Evolutionary conservation across 2,113 vertebrate genomes (phyloP).

Genomic region (Oryzias woworae): DNA sequence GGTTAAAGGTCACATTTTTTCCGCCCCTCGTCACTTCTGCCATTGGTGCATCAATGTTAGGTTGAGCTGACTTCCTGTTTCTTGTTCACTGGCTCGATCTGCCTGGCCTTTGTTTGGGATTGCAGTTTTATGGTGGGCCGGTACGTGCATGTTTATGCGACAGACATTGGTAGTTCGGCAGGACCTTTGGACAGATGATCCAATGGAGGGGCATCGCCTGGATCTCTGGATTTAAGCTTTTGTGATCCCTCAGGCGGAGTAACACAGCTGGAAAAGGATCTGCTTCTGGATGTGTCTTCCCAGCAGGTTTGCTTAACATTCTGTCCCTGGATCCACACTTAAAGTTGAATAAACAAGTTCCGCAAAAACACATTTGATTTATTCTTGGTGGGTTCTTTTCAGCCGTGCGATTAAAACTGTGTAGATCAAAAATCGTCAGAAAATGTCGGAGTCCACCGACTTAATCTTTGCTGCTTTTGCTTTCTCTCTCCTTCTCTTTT

Average conservation of each 20-base stretch:
- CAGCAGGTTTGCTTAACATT: conserved; percentile 39
- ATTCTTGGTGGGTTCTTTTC: not conserved
- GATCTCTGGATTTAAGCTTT: conserved; percentile 27
- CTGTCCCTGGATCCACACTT: conserved; percentile 1
- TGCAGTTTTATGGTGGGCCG: conserved; percentile 40
- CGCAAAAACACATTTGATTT: not conserved
- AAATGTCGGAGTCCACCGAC: too few species aligned
- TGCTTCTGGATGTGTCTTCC: conserved; percentile 35
- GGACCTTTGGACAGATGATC: conserved; percentile 43
- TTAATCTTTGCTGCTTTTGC: not conserved
- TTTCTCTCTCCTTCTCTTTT: not conserved
- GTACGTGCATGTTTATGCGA: conserved; percentile 30
- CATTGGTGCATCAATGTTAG: conserved; percentile 42
- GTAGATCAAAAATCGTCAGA: not conserved
- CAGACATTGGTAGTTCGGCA: conserved; percentile 13
- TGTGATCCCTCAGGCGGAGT: conserved; percentile 13
- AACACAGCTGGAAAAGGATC: conserved; percentile 17
- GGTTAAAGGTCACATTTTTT: conserved; percentile 62
- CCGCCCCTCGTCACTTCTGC: conserved; percentile 9
- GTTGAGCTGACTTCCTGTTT: conserved; percentile 69
- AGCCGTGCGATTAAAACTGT: too few species aligned
- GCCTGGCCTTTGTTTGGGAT: conserved; percentile 67
- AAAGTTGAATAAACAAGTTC: not conserved
- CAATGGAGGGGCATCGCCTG: conserved; percentile 35
- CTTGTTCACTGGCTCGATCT: conserved; percentile 48